Base-by-base conservation (phyloP, 2,888 invertebrate species). In the Apantesis nais region DNA sequence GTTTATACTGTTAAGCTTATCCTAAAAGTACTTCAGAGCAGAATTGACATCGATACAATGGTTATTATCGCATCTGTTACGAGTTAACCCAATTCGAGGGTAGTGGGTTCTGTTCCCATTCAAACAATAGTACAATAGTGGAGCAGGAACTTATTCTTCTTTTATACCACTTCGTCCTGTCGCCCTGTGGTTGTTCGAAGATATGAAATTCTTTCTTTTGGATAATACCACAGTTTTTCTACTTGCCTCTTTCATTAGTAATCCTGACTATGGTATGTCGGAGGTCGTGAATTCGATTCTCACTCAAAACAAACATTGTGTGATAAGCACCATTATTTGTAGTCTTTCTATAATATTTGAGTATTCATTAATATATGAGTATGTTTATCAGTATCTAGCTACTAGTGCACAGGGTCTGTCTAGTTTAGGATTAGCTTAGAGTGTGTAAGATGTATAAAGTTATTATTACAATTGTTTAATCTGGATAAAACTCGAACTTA, bases 21-120 rank as follows among this genome's bases (percentile, higher is more conserved):
- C 7, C 61, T 12, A 72, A 78, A 66, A 31, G 68, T 52, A 0
- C 68, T 78, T 55, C 25, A 37, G 0, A 69, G 52, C 60, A 72
- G 70, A 74, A 77, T 83, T 74, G 79, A 74, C 73, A 74, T 73
- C 72, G 72, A 74, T 79, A 68, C 72, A 77, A 77, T 77, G 65
- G 74, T 68, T 67, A 74, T 78, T 81, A 78, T 68, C 75, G 66
- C 82, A 82, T 82, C 82, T 82, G 72, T 72, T 72, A 37, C 68
- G 29, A 69, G 72, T 69, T 69, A 66, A 66, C 34, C 62, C 22
- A 72, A 9, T 52, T 25, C 39, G 44, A 37, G 39, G 25, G 29
- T 66, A 52, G 41, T 62, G 62, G 68, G 64, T 68, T 71, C 68
- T 22, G n/a, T 39, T 68, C 67, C 64, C 37, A 41, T 70, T 55